Evolutionary conservation across 2,797 vertebrate species (phyloP), one percentile per base, ranked within the genome.

Genomic region (Tragopan temminckii): DNA sequence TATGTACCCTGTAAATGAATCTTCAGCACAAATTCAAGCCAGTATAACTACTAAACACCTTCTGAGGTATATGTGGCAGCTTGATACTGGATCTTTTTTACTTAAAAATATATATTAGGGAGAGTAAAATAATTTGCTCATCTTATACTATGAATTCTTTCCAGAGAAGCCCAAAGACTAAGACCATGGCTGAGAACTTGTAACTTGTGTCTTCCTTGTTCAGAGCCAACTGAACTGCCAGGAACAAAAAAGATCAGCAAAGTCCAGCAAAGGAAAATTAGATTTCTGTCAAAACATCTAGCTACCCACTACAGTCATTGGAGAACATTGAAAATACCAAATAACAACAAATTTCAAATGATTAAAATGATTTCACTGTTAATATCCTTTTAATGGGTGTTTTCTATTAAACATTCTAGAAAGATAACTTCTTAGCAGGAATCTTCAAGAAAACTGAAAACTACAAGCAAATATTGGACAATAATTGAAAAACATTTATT

Each of bases 361-460:
- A 72, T 31, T 31, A 91, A 80, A 75, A 71, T 57, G 5, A 87
- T 89, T 71, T 45, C n/a, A 31, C 1, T 77, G 19, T 74, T 80
- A 78, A 8, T 50, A 40, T 53, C 15, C 13, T 90, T 86, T 90
- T 52, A 8, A 7, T 80, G 45, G 75, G 85, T 94, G 27, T 12
- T 80, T 94, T 83, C 77, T 63, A 64, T 80, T 94, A 78, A 89
- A 69, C 78, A 78, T 58, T 83, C 20, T 33, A 88, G 35, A 72
- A 90, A 69, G 27, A 71, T 16, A 68, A 71, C 61, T 74, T 64
- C 57, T 33, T 67, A 42, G 9, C n/a, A 92, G 50, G 6, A 29
- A 40, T 62, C 3, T 3, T 55, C 31, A 62, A 62, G 35, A n/a
- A 85, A 92, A 83, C 7, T 72, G 29, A 87, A 93, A 66, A 83